phyloP scores from a whole-genome alignment of 2,888 invertebrate species.

The Poecilus cupreus region DNA sequence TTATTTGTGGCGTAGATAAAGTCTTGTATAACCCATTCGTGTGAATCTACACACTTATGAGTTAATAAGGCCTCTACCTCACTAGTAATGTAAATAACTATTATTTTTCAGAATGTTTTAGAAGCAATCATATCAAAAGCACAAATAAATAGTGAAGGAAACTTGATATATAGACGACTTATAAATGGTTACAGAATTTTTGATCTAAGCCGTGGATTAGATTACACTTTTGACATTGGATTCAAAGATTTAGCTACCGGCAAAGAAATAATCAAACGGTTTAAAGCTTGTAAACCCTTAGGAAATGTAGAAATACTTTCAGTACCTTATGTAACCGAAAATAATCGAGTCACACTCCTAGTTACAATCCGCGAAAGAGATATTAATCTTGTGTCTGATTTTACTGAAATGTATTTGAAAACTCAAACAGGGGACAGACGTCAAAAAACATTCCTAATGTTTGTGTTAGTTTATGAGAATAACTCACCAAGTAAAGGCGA shows the following conservation, averaged over 20 bases:
- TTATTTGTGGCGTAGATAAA: too few species aligned
- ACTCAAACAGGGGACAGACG: conserved; percentile 82
- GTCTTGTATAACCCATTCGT: too few species aligned
- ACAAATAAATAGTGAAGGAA: conserved; percentile 72
- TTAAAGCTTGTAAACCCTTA: conserved; percentile 89
- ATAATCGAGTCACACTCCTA: conserved; percentile 86
- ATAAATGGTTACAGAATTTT: conserved; percentile 85
- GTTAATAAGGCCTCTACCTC: too few species aligned
- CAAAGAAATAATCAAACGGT: conserved; percentile 75
- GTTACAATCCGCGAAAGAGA: conserved; percentile 80
- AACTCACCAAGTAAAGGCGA: conserved; percentile 79
- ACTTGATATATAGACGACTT: conserved; percentile 75
- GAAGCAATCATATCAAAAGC: conserved; percentile 74
- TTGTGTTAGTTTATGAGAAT: conserved; percentile 82
- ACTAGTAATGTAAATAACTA: too few species aligned
- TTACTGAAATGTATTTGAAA: conserved; percentile 83
- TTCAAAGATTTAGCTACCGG: conserved; percentile 74
- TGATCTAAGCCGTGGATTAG: conserved; percentile 90
- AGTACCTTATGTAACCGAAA: conserved; percentile 97
- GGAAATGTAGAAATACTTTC: conserved; percentile 92
- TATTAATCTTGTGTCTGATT: conserved; percentile 76
- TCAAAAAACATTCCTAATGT: conserved; percentile 85
- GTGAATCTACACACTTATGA: too few species aligned
- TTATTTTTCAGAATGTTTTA: conserved; percentile 72
- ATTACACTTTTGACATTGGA: conserved; percentile 86